Conservation (phyloP, 2,797 vertebrate species). For the Diceros bicornis region DNA sequence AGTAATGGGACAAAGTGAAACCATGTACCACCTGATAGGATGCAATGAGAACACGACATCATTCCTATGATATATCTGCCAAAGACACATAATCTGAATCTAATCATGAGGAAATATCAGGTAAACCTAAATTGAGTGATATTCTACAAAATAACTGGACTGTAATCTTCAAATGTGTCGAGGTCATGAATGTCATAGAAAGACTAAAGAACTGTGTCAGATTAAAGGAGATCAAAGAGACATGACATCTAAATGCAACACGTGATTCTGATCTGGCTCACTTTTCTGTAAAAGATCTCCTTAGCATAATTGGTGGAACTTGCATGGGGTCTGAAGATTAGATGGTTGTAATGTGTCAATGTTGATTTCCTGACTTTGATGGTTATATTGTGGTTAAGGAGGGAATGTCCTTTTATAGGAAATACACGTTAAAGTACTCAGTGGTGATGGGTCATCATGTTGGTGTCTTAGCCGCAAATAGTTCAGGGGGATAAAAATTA, state of each 20-base stretch:
- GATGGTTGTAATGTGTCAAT: neutral
- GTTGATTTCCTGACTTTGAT: neutral
- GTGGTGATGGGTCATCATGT: neutral
- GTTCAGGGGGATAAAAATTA: neutral
- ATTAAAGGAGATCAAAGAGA: neutral
- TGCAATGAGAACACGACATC: neutral
- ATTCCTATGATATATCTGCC: neutral
- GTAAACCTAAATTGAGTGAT: neutral
- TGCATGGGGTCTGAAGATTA: neutral
- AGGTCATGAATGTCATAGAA: neutral
- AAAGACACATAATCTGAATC: neutral
- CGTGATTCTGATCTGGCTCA: neutral
- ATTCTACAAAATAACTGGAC: neutral
- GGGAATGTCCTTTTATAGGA: neutral
- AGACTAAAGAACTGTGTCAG: neutral
- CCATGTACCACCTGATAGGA: neutral
- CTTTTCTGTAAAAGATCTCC: conserved; percentile 25
- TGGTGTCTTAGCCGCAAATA: neutral
- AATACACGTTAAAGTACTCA: neutral
- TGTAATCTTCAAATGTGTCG: neutral
- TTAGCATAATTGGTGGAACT: neutral
- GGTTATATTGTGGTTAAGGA: neutral
- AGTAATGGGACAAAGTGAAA: neutral
- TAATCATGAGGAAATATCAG: conserved; percentile 15
- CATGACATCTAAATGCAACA: neutral